phyloP scores from a whole-genome alignment of 1,140 invertebrate genomes.

The Rhizoglyphus robini region DNA sequence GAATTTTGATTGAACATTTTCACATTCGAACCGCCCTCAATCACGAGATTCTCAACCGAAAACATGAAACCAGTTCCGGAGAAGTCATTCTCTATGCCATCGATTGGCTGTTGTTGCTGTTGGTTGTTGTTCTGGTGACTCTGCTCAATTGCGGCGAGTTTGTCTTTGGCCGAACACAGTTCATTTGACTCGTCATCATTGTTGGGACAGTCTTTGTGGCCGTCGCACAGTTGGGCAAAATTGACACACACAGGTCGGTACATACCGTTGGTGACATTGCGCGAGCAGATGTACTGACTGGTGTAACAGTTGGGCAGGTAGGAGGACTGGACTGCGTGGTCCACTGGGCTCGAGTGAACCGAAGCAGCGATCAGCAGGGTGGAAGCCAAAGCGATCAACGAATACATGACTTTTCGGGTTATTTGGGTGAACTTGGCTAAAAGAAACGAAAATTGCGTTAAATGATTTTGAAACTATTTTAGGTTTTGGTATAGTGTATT shows the following conservation, averaged over 20 bases:
- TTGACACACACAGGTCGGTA: background rate
- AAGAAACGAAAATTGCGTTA: no score
- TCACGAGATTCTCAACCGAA: background rate
- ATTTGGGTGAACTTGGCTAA: no score
- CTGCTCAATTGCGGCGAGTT: background rate
- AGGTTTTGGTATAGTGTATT: no score
- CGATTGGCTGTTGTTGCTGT: background rate
- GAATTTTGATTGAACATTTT: conserved; percentile 19
- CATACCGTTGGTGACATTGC: background rate
- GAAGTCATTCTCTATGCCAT: conserved; percentile 13
- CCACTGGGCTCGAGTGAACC: background rate
- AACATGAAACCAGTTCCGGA: conserved; percentile 19
- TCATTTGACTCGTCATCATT: conserved; percentile 15
- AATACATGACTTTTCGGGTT: no score
- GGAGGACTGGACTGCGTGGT: no score
- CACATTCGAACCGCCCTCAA: conserved; percentile 13
- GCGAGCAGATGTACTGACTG: background rate
- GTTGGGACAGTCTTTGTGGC: background rate
- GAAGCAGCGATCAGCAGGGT: background rate
- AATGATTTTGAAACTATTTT: no score
- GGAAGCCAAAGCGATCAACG: background rate
- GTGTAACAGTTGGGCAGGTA: background rate
- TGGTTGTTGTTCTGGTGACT: background rate
- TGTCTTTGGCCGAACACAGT: background rate
- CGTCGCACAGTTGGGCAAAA: background rate